Conservation (phyloP, 23 tunicate genomes). For the Clavelina lepadiformis region DNA sequence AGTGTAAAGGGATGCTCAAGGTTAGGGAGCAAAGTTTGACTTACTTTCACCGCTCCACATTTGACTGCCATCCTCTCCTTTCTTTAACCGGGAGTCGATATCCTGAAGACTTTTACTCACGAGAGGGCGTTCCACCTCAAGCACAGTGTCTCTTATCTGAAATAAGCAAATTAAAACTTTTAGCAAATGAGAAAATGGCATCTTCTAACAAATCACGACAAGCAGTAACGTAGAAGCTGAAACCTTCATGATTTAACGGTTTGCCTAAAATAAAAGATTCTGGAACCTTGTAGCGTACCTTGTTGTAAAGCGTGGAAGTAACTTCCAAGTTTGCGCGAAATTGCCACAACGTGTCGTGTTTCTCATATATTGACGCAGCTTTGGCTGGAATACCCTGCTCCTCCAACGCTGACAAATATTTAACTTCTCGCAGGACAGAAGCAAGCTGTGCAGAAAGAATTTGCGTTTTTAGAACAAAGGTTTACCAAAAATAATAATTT, state of each 20-base stretch:
- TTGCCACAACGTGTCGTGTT: slow-evolving; percentile 76
- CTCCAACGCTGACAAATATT: slow-evolving; percentile 54
- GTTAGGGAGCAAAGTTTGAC: too few species aligned
- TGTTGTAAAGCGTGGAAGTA: slow-evolving; percentile 63
- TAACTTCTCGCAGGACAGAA: slow-evolving; percentile 77
- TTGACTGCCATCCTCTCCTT: slow-evolving; percentile 56
- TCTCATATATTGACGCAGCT: slow-evolving; percentile 54
- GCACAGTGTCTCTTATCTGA: slow-evolving; percentile 44
- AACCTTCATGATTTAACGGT: too few species aligned
- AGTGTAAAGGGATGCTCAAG: too few species aligned
- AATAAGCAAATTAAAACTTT: too few species aligned
- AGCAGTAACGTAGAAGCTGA: too few species aligned
- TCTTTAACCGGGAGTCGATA: slow-evolving; percentile 49
- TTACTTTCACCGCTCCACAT: slow-evolving; percentile 75
- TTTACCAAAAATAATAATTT: too few species aligned
- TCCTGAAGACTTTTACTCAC: slow-evolving; percentile 28
- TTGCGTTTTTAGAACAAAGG: too few species aligned
- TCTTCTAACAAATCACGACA: too few species aligned
- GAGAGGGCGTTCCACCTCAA: slow-evolving; percentile 76
- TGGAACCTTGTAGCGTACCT: slow-evolving; percentile 28
- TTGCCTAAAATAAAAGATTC: too few species aligned
- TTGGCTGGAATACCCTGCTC: slow-evolving; percentile 62
- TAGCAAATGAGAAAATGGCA: too few species aligned
- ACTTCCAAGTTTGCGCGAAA: slow-evolving; percentile 73
- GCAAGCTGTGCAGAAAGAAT: too few species aligned